Percentiles rank a stretch among this genome's conserved stretches.
Evolutionary conservation across 2,113 vertebrate species (phyloP).

Genomic region (Phaetusa simplex): DNA sequence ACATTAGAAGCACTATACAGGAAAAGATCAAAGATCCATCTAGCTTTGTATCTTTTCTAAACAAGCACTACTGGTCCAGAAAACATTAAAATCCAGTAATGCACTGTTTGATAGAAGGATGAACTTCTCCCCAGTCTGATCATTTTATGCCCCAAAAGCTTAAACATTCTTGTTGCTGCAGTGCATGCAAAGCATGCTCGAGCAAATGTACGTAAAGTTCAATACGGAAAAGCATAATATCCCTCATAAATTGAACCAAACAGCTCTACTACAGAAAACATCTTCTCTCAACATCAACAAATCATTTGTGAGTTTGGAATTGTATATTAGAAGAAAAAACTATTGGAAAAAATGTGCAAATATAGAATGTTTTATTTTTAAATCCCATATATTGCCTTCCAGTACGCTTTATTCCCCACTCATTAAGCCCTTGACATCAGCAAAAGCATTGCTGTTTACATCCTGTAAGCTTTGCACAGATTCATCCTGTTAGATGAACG

Average conservation of each 20-base stretch:
- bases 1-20: background rate
- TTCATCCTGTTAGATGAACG: constrained; percentile 1
- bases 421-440: background rate
- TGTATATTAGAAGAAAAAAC: background rate
- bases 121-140: background rate
- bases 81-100: background rate
- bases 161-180: background rate
- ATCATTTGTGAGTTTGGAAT: background rate
- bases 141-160: background rate
- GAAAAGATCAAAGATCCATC: background rate
- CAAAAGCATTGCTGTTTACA: background rate
- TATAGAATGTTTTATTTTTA: background rate
- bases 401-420: background rate
- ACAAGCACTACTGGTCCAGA: background rate
- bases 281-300: background rate
- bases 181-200: background rate
- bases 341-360: background rate
- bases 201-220: background rate
- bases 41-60: background rate
- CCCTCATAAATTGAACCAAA: background rate
- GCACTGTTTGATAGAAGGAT: background rate
- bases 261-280: background rate
- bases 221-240: background rate
- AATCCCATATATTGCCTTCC: background rate
- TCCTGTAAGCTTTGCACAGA: constrained; percentile 9